Conservation (phyloP, 2,888 invertebrate genomes). For the Lampropteryx suffumata region DNA sequence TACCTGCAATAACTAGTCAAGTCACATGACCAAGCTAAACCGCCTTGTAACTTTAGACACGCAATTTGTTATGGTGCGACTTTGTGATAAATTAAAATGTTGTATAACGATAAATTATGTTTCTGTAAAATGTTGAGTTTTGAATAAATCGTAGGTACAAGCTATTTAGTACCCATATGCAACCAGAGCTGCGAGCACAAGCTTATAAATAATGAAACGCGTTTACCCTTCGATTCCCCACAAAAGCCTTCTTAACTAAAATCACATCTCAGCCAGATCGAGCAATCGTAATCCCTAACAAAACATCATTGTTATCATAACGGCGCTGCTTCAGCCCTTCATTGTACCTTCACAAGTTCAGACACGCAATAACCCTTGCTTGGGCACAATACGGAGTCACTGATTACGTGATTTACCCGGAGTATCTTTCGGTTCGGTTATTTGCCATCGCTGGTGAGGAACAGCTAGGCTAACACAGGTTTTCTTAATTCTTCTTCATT, state of each 20-base stretch:
- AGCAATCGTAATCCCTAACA: slow-evolving; percentile 15
- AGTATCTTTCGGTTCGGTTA: slow-evolving; percentile 18
- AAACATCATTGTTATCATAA: slow-evolving; percentile 16
- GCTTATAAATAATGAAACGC: no score
- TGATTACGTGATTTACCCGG: slow-evolving; percentile 25
- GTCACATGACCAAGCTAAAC: background rate
- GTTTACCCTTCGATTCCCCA: background rate
- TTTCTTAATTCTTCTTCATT: no score
- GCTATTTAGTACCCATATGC: no score
- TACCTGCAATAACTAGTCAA: no score
- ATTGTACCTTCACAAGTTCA: slow-evolving; percentile 2
- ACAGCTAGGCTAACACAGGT: background rate
- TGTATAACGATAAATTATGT: no score
- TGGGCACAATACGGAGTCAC: slow-evolving; percentile 18
- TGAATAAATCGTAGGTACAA: no score
- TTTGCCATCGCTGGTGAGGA: background rate
- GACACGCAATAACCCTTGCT: slow-evolving; percentile 17
- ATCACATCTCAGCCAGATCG: background rate
- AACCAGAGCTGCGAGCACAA: no score
- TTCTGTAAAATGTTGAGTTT: no score
- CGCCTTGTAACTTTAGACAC: slow-evolving; percentile 6
- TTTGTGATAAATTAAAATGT: slow-evolving; percentile 17
- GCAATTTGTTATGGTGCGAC: slow-evolving; percentile 1
- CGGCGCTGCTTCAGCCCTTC: slow-evolving; percentile 4
- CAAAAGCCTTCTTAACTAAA: background rate